Evolutionary conservation across 2,888 invertebrate species (phyloP).

Genomic region (Pardosa pseudoannulata): DNA sequence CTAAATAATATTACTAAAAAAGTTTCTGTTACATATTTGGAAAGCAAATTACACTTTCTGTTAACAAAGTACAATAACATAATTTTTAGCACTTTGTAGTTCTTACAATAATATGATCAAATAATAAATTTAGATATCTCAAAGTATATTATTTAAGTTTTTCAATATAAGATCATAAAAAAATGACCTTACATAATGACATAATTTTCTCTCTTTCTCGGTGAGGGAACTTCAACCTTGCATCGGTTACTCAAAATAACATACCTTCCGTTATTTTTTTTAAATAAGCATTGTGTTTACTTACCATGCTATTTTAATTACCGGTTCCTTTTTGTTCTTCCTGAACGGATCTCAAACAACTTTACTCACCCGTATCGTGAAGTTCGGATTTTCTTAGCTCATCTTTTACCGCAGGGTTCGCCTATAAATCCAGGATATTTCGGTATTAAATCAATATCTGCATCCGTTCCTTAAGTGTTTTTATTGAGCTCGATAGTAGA

Average conservation of each 20-base stretch:
- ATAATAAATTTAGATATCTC: too few relatives aligned
- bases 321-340: constrained; percentile 3
- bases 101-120: too few relatives aligned
- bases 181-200: too few relatives aligned
- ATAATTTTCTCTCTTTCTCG: too few relatives aligned
- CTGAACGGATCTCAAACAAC: background rate
- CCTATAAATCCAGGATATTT: background rate
- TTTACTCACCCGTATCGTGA: background rate
- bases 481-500: background rate
- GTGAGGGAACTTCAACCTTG: too few relatives aligned
- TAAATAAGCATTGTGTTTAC: background rate
- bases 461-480: background rate
- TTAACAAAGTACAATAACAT: too few relatives aligned
- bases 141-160: too few relatives aligned
- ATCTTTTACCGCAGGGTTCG: background rate
- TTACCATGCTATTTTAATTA: background rate
- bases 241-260: background rate
- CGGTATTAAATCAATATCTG: background rate
- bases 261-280: background rate
- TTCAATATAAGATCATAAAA: too few relatives aligned
- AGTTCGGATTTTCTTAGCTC: background rate
- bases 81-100: too few relatives aligned
- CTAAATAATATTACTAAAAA: too few relatives aligned
- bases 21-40: too few relatives aligned
- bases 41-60: too few relatives aligned